phyloP scores from a whole-genome alignment of 2,888 invertebrate genomes.

The Ennomos fuscantarius region DNA sequence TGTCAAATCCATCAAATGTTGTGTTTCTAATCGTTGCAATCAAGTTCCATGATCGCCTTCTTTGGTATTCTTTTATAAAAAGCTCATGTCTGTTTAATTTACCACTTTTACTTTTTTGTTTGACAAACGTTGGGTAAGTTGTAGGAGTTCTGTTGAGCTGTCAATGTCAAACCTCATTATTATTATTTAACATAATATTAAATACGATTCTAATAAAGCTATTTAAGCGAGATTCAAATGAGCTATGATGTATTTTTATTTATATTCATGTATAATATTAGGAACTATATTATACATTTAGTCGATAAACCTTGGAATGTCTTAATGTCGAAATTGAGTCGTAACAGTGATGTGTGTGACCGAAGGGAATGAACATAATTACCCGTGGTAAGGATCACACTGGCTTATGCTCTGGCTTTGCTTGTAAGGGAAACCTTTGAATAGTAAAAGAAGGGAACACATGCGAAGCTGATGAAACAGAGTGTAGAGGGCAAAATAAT shows the following conservation, averaged over 20 bases:
- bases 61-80: no score
- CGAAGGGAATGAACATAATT: slow-evolving; percentile 29
- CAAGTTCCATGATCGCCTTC: no score
- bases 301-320: slow-evolving; percentile 26
- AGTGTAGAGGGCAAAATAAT: no score
- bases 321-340: slow-evolving; percentile 21
- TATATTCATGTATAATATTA: slow-evolving; percentile 14
- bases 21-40: no score
- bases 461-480: no score
- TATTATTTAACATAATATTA: background rate
- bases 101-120: no score
- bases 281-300: slow-evolving; percentile 14
- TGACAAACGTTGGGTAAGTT: no score
- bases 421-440: background rate
- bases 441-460: no score
- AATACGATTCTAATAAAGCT: background rate
- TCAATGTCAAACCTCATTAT: no score
- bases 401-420: slow-evolving; percentile 13
- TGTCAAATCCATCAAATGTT: no score
- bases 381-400: slow-evolving; percentile 14
- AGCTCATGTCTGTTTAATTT: no score
- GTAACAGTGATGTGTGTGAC: slow-evolving; percentile 24
- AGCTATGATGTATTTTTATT: slow-evolving; percentile 3
- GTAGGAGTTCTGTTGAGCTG: no score
- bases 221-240: slow-evolving; percentile 3